phyloP scores from a whole-genome alignment of 2,797 vertebrate genomes.

The Melanotaenia boesemani region DNA sequence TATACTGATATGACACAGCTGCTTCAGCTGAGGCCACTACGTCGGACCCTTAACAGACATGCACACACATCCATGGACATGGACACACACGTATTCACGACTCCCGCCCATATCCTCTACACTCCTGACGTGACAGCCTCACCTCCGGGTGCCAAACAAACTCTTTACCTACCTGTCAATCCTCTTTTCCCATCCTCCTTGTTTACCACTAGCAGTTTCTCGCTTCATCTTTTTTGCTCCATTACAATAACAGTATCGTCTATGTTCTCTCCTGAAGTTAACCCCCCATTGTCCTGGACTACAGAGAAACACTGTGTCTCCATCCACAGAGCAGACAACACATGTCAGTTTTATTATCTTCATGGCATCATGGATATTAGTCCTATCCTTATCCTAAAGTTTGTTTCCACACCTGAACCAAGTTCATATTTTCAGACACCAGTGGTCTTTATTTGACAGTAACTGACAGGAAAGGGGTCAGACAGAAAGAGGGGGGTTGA shows the following conservation, averaged over 20 bases:
- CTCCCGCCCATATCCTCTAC: slow-evolving; percentile 52
- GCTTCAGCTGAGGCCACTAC: slow-evolving; percentile 42
- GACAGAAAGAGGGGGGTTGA: too few species aligned
- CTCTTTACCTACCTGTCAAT: slow-evolving; percentile 28
- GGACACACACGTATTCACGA: slow-evolving; percentile 27
- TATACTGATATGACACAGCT: slow-evolving; percentile 68
- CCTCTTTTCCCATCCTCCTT: slow-evolving; percentile 20
- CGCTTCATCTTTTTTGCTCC: not conserved
- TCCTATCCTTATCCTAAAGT: not conserved
- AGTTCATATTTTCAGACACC: not conserved
- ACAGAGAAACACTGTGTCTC: not conserved
- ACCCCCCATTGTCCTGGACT: not conserved
- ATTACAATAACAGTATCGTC: not conserved
- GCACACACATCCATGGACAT: slow-evolving; percentile 17
- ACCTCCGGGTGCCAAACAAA: slow-evolving; percentile 48
- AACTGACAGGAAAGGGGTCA: too few species aligned
- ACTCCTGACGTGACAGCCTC: slow-evolving; percentile 51
- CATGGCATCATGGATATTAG: not conserved
- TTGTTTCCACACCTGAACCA: not conserved
- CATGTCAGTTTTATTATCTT: slow-evolving; percentile 1
- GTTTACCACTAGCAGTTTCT: not conserved
- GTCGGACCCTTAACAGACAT: slow-evolving; percentile 17
- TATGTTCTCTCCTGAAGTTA: not conserved
- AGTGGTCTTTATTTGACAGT: too few species aligned
- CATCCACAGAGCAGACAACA: not conserved